Conservation (phyloP, 2,797 vertebrate genomes). For the Lycodopsis pacificus region DNA sequence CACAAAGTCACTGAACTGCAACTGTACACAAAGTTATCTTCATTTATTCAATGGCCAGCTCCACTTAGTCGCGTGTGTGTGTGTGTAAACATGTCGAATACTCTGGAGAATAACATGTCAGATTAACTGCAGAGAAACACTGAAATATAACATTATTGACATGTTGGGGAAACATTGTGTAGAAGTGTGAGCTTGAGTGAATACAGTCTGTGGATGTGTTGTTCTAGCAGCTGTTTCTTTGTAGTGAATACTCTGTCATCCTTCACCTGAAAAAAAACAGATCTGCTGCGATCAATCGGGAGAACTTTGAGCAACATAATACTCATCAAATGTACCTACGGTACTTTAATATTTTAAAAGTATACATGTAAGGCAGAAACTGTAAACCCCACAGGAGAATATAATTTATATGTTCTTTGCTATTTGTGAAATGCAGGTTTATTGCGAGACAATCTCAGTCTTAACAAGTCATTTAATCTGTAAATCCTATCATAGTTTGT, state of each 20-base stretch:
- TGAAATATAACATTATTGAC: not conserved
- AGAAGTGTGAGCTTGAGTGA: not conserved
- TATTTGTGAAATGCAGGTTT: slow-evolving; percentile 3
- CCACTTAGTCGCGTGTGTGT: not conserved
- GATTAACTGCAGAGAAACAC: not conserved
- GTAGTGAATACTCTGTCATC: slow-evolving; percentile 45
- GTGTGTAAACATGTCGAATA: not conserved
- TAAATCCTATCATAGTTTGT: not conserved
- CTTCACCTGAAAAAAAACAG: slow-evolving; percentile 17
- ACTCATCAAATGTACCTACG: not conserved
- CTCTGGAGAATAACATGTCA: not conserved
- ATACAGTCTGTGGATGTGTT: slow-evolving; percentile 23
- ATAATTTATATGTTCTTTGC: not conserved
- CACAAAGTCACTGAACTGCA: slow-evolving; percentile 22
- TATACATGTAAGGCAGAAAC: not conserved
- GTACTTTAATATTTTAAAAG: not conserved
- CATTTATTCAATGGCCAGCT: not conserved
- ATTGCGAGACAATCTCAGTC: not conserved
- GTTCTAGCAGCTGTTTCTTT: slow-evolving; percentile 34
- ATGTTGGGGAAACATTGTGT: slow-evolving; percentile 1
- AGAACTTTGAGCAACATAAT: slow-evolving; percentile 12
- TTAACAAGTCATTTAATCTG: not conserved
- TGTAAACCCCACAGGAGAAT: not conserved
- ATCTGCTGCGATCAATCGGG: slow-evolving; percentile 27
- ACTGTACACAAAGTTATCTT: slow-evolving; percentile 8